phyloP scores from a whole-genome alignment of 2,888 invertebrate genomes.

The Clunio marinus region DNA sequence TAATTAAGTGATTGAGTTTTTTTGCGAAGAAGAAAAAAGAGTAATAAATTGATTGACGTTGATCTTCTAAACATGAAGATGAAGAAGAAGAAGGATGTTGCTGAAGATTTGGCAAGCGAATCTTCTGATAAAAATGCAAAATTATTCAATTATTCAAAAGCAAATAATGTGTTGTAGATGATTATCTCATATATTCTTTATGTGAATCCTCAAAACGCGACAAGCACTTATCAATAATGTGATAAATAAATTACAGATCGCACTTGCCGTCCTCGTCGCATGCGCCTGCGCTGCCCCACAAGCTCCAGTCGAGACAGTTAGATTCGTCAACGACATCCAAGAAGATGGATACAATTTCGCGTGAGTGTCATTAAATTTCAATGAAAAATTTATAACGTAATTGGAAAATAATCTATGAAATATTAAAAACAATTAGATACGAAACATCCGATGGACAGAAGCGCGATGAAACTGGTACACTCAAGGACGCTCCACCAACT shows the following conservation, averaged over 20 bases:
- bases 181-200: no score
- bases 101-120: background rate
- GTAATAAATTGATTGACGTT: no score
- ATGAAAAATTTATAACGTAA: background rate
- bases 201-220: background rate
- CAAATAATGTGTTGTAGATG: no score
- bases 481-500: slow-evolving; percentile 38
- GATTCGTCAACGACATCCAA: slow-evolving; percentile 34
- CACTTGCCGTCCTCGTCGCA: slow-evolving; percentile 27
- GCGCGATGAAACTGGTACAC: slow-evolving; percentile 32
- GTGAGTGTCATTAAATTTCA: background rate
- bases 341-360: slow-evolving; percentile 27
- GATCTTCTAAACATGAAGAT: background rate
- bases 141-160: background rate
- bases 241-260: slow-evolving; percentile 24
- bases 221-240: background rate
- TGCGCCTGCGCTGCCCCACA: slow-evolving; percentile 35
- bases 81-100: background rate
- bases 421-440: slow-evolving; percentile 23
- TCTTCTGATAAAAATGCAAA: no score
- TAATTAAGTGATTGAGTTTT: background rate
- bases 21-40: slow-evolving; percentile 12
- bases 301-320: slow-evolving; percentile 28
- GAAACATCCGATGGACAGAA: slow-evolving; percentile 34
- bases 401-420: background rate